Conservation (phyloP, 2,797 vertebrate genomes). For the Podarcis lilfordi region DNA sequence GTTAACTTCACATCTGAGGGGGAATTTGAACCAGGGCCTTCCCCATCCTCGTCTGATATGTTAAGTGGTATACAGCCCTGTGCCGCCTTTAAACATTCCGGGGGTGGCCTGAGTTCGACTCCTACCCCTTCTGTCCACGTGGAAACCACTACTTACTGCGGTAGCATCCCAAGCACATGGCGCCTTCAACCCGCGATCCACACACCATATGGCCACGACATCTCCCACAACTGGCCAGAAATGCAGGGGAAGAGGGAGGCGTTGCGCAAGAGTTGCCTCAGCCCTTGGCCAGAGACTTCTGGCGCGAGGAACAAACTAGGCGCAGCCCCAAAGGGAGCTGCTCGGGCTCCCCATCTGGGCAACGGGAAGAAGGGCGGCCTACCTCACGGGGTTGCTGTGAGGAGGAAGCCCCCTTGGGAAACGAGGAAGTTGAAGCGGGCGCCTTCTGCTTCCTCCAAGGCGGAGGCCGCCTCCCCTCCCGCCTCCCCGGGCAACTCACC, state of each 20-base stretch:
- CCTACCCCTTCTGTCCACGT: background rate
- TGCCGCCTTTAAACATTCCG: background rate
- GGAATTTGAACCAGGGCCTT: background rate
- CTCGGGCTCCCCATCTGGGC: no score
- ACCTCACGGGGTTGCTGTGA: background rate
- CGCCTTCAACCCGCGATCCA: no score
- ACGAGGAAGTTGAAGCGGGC: no score
- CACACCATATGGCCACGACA: background rate
- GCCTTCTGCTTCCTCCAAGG: background rate
- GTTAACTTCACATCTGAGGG: background rate
- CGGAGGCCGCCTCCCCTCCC: background rate
- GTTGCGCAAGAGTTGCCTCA: background rate
- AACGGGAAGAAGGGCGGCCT: background rate
- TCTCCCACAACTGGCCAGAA: background rate
- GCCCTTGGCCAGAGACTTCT: no score
- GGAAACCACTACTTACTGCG: no score
- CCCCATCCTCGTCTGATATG: no score
- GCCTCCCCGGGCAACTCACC: conserved; percentile 10
- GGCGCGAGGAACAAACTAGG: no score
- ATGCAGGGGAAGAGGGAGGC: background rate
- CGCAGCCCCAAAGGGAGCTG: no score
- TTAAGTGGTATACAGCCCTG: no score
- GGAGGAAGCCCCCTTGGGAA: background rate
- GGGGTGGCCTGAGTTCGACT: no score
- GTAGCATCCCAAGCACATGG: no score